Evolutionary conservation across 2,797 vertebrate genomes (phyloP), one percentile per base, ranked within the genome.

Genomic region (Melanotaenia nigrans): DNA sequence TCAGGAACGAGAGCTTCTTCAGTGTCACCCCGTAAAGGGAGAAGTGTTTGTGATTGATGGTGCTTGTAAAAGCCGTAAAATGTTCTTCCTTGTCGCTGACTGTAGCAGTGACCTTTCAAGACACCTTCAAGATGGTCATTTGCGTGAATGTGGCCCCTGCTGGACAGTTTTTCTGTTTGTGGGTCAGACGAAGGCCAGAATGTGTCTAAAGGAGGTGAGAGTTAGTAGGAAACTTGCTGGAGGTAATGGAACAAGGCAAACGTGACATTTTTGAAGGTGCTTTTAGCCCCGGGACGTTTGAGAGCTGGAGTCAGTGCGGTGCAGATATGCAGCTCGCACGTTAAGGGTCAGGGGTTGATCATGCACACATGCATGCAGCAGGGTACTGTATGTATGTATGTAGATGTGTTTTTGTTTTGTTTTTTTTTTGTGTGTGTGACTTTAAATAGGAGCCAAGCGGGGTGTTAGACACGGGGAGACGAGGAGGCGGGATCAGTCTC

Each of bases 221-320:
- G 63, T 62, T 75, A 30, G 16, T 71, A 69, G 77, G 24, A 66
- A 73, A 83, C 32, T 11, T 3, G 25, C 59, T 24, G 73, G 53
- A 72, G 35, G 65, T 32, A 13, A 74, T 61, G 71, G 57, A 58
- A 54, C 47, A 6, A 61, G 53, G 56, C 30, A 22, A 54, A 22
- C 54, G 58, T 56, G 85, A 80, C 70, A 82, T 82, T 89, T 84
- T 77, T 88, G 79, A 85, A 83, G 81, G 82, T 85, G 85, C 79
- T 74, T 84, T 86, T 51, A 56, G 65, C 86, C 68, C 25, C 67
- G 75, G 78, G 87, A 83, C 82, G 57, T 3, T 75, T 77, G 63
- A 73, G 61, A 42, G 55, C 11, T 12, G 71, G 59, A 66, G 71
- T 24, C 72, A 71, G 65, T 77, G 60, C 49, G 79, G 82, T 75